Evolutionary conservation across 2,797 vertebrate genomes (phyloP).

Genomic region (Melopsittacus undulatus): DNA sequence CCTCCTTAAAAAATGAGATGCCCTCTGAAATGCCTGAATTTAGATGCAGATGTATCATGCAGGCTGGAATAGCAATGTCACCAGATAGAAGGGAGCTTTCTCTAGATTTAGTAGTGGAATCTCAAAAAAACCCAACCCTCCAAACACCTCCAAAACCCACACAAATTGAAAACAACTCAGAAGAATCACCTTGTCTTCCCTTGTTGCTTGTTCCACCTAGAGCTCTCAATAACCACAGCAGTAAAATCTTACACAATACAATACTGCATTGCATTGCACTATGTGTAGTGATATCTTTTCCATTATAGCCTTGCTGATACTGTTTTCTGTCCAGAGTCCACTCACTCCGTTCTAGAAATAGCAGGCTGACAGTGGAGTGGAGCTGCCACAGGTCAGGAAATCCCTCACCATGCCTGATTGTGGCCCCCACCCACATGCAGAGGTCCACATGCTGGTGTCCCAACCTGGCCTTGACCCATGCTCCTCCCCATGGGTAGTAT

Average conservation of each 20-base stretch:
- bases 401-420: neutral
- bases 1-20: neutral
- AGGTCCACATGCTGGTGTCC: neutral
- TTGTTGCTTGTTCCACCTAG: neutral
- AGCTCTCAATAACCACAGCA: neutral
- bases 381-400: neutral
- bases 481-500: neutral
- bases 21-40: neutral
- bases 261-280: neutral
- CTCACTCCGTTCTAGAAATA: neutral
- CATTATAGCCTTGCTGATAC: neutral
- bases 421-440: fast-evolving
- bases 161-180: neutral
- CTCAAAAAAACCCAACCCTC: neutral
- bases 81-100: neutral
- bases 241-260: neutral
- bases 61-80: neutral
- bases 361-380: neutral
- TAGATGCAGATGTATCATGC: neutral
- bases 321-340: neutral
- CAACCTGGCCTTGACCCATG: neutral
- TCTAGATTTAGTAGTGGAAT: neutral
- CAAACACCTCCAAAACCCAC: neutral
- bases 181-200: neutral
- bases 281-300: neutral